Percentiles rank a stretch among this genome's conserved stretches.
These are phyloP conservation scores for Scotopteryx bipunctaria DNA, from an alignment of 2,888 invertebrate genomes.

Conservation along the genomic window DNA sequence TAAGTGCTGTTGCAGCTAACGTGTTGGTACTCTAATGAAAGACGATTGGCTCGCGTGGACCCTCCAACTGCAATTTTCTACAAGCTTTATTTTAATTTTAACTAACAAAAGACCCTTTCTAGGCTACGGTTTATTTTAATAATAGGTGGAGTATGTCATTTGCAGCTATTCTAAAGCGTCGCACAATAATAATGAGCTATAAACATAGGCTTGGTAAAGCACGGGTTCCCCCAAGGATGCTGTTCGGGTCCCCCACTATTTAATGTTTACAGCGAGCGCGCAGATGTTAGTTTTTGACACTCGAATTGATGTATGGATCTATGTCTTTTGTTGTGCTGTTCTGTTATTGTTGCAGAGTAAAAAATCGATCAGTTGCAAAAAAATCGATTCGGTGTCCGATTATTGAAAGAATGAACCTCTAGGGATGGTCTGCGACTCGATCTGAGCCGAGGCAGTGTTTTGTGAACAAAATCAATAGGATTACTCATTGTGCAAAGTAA, in stretches of 20 bases:
- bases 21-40: slow-evolving; percentile 55
- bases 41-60: slow-evolving; percentile 48
- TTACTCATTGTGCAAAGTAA: slow-evolving; percentile 76
- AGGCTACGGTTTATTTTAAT: slow-evolving; percentile 73
- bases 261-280: slow-evolving; percentile 77
- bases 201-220: slow-evolving; percentile 74
- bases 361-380: slow-evolving; percentile 68
- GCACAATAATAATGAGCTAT: slow-evolving; percentile 80
- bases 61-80: slow-evolving; percentile 63
- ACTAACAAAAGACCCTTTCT: slow-evolving; percentile 66
- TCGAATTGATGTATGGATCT: slow-evolving; percentile 82
- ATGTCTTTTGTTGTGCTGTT: slow-evolving; percentile 69
- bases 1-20: slow-evolving; percentile 54
- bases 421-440: slow-evolving; percentile 58
- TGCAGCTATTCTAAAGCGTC: slow-evolving; percentile 75
- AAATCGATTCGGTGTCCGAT: slow-evolving; percentile 63
- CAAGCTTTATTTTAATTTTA: slow-evolving; percentile 66
- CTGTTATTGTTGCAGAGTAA: slow-evolving; percentile 71
- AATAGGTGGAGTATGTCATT: slow-evolving; percentile 79
- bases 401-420: slow-evolving; percentile 65
- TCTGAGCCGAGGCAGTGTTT: slow-evolving; percentile 63
- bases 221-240: slow-evolving; percentile 69
- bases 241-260: slow-evolving; percentile 62
- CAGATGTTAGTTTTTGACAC: slow-evolving; percentile 84
- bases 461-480: slow-evolving; percentile 72